Evolutionary conservation across 2,113 vertebrate genomes (phyloP).

Genomic region (Pluvianellus socialis): DNA sequence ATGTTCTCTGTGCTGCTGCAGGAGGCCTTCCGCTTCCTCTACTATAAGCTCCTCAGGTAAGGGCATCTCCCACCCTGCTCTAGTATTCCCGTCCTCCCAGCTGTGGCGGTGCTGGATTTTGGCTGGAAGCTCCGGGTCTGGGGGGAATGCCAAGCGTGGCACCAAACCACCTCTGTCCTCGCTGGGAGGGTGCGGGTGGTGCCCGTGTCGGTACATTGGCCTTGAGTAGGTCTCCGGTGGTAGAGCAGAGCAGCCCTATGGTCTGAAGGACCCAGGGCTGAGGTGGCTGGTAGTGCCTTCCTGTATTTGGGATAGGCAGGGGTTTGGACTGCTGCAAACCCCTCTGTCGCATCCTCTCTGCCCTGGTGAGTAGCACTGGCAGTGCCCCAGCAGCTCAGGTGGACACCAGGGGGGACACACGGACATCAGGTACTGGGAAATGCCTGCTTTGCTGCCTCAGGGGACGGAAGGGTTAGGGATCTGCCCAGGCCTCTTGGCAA

Average conservation of each 20-base stretch:
- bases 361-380: too few species aligned
- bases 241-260: background rate
- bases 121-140: background rate
- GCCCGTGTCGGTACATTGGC: fast-evolving
- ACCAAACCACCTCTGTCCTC: background rate
- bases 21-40: constrained; percentile 72
- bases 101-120: fast-evolving
- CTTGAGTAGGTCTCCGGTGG: background rate
- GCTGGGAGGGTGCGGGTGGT: fast-evolving
- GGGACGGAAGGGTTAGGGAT: background rate
- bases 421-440: background rate
- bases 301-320: background rate
- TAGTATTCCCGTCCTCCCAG: background rate
- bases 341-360: background rate
- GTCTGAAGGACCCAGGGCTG: background rate
- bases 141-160: background rate
- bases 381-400: background rate
- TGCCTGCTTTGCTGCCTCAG: background rate
- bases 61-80: background rate
- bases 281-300: background rate
- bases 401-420: too few species aligned
- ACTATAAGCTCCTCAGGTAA: constrained; percentile 75
- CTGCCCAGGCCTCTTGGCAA: background rate
- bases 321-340: background rate
- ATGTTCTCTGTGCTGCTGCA: constrained; percentile 72